Evolutionary conservation across 2,888 invertebrate species (phyloP).

Genomic region (Carpatolechia fugitivella): DNA sequence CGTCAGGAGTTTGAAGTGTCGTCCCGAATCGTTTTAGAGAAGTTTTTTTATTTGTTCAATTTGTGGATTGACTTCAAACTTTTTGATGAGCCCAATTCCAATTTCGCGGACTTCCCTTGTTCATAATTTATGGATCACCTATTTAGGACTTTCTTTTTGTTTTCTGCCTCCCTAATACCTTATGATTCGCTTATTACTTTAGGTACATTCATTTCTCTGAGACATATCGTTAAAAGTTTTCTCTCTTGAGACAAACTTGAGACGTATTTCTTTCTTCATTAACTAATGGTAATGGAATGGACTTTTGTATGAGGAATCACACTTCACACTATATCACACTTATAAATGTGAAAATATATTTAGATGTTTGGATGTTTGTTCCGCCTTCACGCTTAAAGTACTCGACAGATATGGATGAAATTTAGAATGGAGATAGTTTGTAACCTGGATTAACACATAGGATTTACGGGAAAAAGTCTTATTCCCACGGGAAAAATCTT

Average conservation of each 20-base stretch:
- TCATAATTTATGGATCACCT: slow-evolving; percentile 18
- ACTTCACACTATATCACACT: no score
- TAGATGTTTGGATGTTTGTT: no score
- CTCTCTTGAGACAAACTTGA: not conserved
- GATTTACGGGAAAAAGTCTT: no score
- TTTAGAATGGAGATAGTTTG: no score
- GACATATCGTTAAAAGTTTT: slow-evolving; percentile 32
- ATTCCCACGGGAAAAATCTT: no score
- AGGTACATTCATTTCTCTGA: slow-evolving; percentile 11
- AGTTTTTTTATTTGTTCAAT: slow-evolving; percentile 31
- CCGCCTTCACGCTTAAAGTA: no score
- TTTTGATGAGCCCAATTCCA: slow-evolving; percentile 23
- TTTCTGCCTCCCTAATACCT: slow-evolving; percentile 5
- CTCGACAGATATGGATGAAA: no score
- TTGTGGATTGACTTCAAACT: slow-evolving; percentile 22
- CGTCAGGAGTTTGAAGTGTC: not conserved
- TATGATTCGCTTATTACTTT: slow-evolving; percentile 3
- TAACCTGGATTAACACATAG: no score
- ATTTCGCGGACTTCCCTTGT: slow-evolving; percentile 24
- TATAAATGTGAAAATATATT: no score
- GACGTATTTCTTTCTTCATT: no score
- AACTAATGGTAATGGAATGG: slow-evolving; percentile 19
- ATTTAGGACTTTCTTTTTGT: slow-evolving; percentile 22
- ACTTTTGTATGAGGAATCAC: not conserved
- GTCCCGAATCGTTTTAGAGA: slow-evolving; percentile 1